Conservation (phyloP, 1,140 invertebrate species). For the Hylaeus volcanicus region DNA sequence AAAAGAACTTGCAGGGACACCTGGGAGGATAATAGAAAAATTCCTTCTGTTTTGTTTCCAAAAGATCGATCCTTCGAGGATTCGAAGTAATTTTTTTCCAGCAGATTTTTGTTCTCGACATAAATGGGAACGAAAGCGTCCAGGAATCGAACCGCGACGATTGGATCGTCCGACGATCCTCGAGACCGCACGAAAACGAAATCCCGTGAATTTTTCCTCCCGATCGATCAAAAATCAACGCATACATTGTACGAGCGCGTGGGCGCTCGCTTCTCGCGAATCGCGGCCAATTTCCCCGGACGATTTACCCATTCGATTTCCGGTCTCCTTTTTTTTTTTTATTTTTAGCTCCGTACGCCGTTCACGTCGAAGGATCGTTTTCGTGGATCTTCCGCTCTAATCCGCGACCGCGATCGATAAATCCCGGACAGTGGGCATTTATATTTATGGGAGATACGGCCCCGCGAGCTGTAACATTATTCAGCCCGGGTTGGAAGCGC, state of each 20-base stretch:
- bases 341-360: neutral
- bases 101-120: neutral
- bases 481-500: constrained; percentile 65
- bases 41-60: no score
- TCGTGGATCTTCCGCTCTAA: constrained; percentile 41
- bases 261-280: neutral
- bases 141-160: constrained; percentile 3
- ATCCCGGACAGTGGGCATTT: constrained; percentile 53
- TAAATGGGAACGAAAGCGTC: neutral
- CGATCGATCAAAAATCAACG: constrained; percentile 21
- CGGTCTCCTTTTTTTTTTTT: constrained; percentile 11
- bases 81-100: neutral
- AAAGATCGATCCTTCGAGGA: no score
- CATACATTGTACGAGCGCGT: neutral
- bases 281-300: constrained; percentile 28
- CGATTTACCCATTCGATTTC: constrained; percentile 49
- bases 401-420: constrained; percentile 47
- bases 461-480: constrained; percentile 64
- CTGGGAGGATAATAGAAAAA: no score
- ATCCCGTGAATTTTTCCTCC: constrained; percentile 5
- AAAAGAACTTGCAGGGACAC: no score
- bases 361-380: constrained; percentile 29
- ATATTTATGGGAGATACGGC: constrained; percentile 56
- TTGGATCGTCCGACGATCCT: neutral
- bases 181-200: neutral